Percentiles rank a stretch among this genome's conserved stretches.
Evolutionary conservation across 1,140 invertebrate species (phyloP).

Genomic region (Caenorhabditis brenneri): DNA sequence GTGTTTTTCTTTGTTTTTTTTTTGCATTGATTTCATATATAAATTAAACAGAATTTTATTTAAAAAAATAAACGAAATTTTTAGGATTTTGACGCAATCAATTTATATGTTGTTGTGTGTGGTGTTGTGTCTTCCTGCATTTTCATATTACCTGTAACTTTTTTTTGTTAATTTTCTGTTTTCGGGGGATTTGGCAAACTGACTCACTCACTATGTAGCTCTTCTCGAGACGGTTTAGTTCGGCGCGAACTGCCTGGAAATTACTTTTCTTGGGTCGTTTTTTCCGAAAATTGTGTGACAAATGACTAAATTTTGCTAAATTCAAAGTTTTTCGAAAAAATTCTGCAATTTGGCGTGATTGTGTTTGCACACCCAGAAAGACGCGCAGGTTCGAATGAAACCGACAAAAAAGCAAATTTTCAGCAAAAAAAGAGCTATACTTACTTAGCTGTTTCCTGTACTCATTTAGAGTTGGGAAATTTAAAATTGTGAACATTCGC

Average conservation of each 20-base stretch:
- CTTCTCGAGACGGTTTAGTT: neutral
- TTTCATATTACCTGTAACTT: neutral
- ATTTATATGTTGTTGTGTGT: neutral
- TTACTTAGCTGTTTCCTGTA: too few species aligned
- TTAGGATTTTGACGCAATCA: neutral
- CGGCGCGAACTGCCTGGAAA: neutral
- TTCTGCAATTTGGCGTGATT: neutral
- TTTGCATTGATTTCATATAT: too few species aligned
- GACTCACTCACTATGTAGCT: constrained; percentile 17
- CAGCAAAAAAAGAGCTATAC: too few species aligned
- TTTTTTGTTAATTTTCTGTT: neutral
- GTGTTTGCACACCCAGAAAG: neutral
- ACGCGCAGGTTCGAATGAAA: too few species aligned
- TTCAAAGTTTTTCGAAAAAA: neutral
- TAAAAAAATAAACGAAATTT: too few species aligned
- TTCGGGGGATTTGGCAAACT: neutral
- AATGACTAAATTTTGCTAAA: too few species aligned
- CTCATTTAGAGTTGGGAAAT: too few species aligned
- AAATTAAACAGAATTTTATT: too few species aligned
- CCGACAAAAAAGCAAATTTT: too few species aligned
- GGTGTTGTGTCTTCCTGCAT: neutral
- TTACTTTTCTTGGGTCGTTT: too few species aligned
- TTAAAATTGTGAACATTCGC: too few species aligned
- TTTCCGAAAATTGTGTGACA: neutral
- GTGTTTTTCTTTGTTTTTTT: too few species aligned